Evolutionary conservation across 2,113 vertebrate genomes (phyloP).

Genomic region (Periophthalmus modestus): DNA sequence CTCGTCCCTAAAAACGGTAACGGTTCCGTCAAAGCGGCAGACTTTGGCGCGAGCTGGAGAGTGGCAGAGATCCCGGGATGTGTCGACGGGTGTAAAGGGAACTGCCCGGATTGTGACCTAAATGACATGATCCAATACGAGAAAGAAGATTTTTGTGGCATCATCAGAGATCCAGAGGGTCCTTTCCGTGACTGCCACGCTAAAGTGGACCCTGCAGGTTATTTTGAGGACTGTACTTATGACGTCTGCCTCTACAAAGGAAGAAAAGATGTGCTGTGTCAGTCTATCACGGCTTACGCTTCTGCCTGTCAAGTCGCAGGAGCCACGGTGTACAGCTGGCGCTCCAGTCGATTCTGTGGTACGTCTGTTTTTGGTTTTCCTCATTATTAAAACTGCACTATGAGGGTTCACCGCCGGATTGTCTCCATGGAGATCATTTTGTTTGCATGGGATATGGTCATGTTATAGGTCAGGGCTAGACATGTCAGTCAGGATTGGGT

Average conservation of each 20-base stretch:
- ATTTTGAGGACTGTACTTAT: constrained; percentile 71
- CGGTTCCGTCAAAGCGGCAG: background rate
- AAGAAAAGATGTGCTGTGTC: constrained; percentile 64
- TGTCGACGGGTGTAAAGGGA: constrained; percentile 47
- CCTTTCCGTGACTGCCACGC: constrained; percentile 71
- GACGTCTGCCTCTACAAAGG: constrained; percentile 74
- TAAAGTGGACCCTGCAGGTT: constrained; percentile 49
- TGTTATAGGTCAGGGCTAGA: too few species aligned
- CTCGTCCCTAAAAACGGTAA: constrained; percentile 57
- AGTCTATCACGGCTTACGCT: constrained; percentile 67
- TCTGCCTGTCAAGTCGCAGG: constrained; percentile 67
- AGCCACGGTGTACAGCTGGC: constrained; percentile 67
- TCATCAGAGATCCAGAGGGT: constrained; percentile 60
- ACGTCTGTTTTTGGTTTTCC: constrained; percentile 30
- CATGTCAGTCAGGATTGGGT: too few species aligned
- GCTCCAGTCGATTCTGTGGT: constrained; percentile 72
- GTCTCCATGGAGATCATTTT: too few species aligned
- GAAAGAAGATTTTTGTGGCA: constrained; percentile 62
- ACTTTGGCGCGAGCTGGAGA: constrained; percentile 76
- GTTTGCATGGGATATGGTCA: too few species aligned
- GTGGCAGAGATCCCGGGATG: constrained; percentile 72
- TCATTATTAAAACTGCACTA: background rate
- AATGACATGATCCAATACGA: constrained; percentile 57
- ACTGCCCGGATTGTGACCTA: constrained; percentile 63
- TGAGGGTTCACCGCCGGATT: too few species aligned